phyloP scores from a whole-genome alignment of 2,888 invertebrate species.

The Calephelis perditalis region DNA sequence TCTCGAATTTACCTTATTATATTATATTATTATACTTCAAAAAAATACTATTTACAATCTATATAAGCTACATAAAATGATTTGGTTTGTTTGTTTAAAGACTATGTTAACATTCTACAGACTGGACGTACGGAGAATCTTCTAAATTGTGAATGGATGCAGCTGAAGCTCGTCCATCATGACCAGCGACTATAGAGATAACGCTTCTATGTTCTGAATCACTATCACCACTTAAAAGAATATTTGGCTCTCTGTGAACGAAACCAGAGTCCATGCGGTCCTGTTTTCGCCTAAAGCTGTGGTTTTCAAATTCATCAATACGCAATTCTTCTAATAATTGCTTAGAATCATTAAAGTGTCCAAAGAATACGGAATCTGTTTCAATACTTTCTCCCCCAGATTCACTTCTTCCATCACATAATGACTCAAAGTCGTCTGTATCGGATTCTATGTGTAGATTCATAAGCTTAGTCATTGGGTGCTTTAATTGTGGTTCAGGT shows the following conservation, averaged over 20 bases:
- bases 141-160: conserved; percentile 55
- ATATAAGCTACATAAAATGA: conserved; percentile 5
- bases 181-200: conserved; percentile 65
- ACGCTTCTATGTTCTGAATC: conserved; percentile 72
- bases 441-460: conserved; percentile 71
- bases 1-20: conserved; percentile 1
- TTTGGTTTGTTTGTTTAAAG: conserved; percentile 30
- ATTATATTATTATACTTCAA: neutral
- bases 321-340: conserved; percentile 61
- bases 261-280: conserved; percentile 71
- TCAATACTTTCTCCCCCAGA: conserved; percentile 92
- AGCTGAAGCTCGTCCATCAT: conserved; percentile 53
- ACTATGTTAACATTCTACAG: conserved; percentile 53
- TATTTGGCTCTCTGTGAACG: conserved; percentile 61
- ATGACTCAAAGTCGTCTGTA: conserved; percentile 86
- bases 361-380: conserved; percentile 92
- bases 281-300: conserved; percentile 41
- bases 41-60: conserved; percentile 15
- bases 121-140: conserved; percentile 55
- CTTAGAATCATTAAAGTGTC: conserved; percentile 79
- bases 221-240: conserved; percentile 68
- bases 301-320: conserved; percentile 43
- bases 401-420: conserved; percentile 89
- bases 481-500: conserved; percentile 41
- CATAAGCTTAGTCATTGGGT: conserved; percentile 42